These are phyloP conservation scores for Epistrophe grossulariae DNA, from an alignment of 2,888 invertebrate genomes.

Conservation along the genomic window DNA sequence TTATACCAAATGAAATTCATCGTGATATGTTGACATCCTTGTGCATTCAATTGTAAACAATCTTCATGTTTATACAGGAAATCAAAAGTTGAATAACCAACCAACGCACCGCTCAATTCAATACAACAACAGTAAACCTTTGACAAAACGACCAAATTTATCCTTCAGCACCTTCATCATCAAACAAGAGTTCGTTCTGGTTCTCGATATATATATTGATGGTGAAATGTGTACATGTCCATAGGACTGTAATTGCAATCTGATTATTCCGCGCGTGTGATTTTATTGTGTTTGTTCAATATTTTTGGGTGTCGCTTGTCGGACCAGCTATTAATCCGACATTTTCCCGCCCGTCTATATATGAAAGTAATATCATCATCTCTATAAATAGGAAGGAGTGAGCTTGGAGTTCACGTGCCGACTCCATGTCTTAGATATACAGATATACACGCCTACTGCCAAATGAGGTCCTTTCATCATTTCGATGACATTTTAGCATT, in stretches of 20 bases:
- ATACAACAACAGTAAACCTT: conserved; percentile 37
- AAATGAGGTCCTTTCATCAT: conserved; percentile 65
- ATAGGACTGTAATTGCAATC: conserved; percentile 67
- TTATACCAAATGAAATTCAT: not conserved
- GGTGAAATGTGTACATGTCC: not conserved
- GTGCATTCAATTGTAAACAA: conserved; percentile 71
- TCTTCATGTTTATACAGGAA: conserved; percentile 71
- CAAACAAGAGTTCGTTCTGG: conserved; percentile 16
- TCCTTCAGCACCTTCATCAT: conserved; percentile 60
- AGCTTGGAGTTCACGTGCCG: conserved; percentile 64
- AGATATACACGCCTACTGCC: conserved; percentile 46
- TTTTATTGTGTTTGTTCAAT: conserved; percentile 66
- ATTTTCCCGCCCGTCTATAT: conserved; percentile 40
- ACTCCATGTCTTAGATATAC: not conserved
- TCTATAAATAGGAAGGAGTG: conserved; percentile 33
- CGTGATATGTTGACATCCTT: conserved; percentile 65
- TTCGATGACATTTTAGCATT: conserved; percentile 52
- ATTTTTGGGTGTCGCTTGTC: conserved; percentile 68
- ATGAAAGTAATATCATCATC: conserved; percentile 57
- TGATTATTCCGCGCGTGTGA: conserved; percentile 76
- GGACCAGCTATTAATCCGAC: conserved; percentile 69
- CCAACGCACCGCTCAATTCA: conserved; percentile 5
- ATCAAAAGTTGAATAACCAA: conserved; percentile 62
- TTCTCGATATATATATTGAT: conserved; percentile 8
- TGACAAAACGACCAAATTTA: conserved; percentile 56